Conservation (phyloP, 2,888 invertebrate species). For the Troides oblongomaculatus region DNA sequence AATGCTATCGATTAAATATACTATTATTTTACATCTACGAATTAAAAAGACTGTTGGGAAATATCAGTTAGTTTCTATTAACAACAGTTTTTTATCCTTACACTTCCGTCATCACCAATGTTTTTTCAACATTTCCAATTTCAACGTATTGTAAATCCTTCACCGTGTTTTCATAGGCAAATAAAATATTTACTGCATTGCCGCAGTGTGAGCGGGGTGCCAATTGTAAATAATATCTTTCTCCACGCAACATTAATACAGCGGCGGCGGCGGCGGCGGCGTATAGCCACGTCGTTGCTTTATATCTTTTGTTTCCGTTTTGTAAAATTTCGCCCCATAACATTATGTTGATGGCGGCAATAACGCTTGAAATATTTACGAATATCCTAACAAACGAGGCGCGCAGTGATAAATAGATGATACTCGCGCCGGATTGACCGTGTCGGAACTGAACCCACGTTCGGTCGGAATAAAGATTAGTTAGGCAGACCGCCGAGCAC, state of each 20-base stretch:
- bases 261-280: constrained; percentile 41
- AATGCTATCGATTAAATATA: too few species aligned
- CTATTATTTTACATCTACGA: too few species aligned
- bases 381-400: constrained; percentile 75
- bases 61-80: too few species aligned
- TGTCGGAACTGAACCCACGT: constrained; percentile 39
- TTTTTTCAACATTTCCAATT: not conserved
- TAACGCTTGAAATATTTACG: constrained; percentile 79
- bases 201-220: constrained; percentile 33
- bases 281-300: constrained; percentile 61
- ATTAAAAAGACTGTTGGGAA: too few species aligned
- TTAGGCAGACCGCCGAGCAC: constrained; percentile 33
- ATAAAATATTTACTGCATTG: constrained; percentile 34
- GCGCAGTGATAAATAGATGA: constrained; percentile 68
- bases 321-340: constrained; percentile 77
- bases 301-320: constrained; percentile 77
- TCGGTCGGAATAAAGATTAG: constrained; percentile 60
- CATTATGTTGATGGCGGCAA: constrained; percentile 78
- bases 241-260: constrained; percentile 61
- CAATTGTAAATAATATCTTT: constrained; percentile 56
- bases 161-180: not conserved
- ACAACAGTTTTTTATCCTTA: too few species aligned
- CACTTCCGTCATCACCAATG: too few species aligned
- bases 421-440: constrained; percentile 69
- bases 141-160: not conserved